Base-by-base conservation (phyloP, 2,113 vertebrate genomes). In the Dipodomys ordii region DNA sequence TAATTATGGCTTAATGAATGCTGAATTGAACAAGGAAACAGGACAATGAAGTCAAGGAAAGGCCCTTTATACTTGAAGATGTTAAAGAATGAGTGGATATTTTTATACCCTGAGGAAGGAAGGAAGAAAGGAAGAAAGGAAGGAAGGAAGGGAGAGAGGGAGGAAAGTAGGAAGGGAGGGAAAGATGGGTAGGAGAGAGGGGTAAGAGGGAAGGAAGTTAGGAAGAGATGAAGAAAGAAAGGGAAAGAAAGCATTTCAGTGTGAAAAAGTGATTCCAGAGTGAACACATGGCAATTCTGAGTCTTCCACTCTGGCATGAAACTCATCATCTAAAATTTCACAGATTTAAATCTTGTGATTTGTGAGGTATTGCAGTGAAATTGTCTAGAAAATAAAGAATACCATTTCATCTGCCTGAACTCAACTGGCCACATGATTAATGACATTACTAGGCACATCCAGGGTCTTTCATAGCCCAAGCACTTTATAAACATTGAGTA, bases 381-480 rank as follows among this genome's bases (percentile, higher is more conserved):
- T 86, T 83, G 89, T 92, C 60, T 60, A 79, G 76, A 69, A 96
- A 92, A 30, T 65, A 32, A 72, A 92, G 96, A 81, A 9, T 82
- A 89, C 83, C 77, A 71, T 79, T 72, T 53, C 46, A 91, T 88
- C 77, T 93, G 82, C 60, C 86, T 72, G 62, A 95, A 92, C 92
- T 90, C 93, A 96, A 71, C 87, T 81, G 90, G 57, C 80, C 93
- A 92, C 90, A 95, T 95, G 97, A 97, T 96, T 96, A 96, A 97
- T 95, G 93, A 81, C 60, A 86, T 19, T 74, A 76, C 15, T 23
- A 85, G 86, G 53, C 68, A 88, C 27, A 92, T 95, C 71, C 79
- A 93, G 3, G 32, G 74, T 20, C 87, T 93, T 95, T 90, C 79
- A 86, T 93, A 92, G 94, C 39, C 78, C 71, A 73, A 96, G 92